A percentile compares a stretch with the other conserved stretches of the same genome.
phyloP scores from a whole-genome alignment of 2,888 invertebrate genomes.

The Euphydryas editha region DNA sequence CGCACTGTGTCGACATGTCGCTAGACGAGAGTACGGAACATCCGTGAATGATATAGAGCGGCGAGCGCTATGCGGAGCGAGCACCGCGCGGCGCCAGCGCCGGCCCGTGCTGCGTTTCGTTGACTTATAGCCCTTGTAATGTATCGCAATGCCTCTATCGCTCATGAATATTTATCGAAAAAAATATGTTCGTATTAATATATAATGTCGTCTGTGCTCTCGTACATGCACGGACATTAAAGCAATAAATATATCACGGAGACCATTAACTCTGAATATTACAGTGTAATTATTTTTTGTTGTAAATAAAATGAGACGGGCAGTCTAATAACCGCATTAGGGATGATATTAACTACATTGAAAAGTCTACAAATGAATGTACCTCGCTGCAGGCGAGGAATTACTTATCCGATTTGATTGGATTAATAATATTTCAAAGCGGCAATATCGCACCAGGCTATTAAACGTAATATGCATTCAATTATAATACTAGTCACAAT shows the following conservation, averaged over 20 bases:
- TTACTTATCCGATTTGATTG: slow-evolving; percentile 47
- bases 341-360: slow-evolving; percentile 61
- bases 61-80: slow-evolving; percentile 40
- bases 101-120: slow-evolving; percentile 65
- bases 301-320: slow-evolving; percentile 65
- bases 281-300: slow-evolving; percentile 72
- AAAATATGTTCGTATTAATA: slow-evolving; percentile 64
- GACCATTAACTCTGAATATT: slow-evolving; percentile 63
- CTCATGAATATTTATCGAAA: slow-evolving; percentile 82
- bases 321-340: slow-evolving; percentile 68
- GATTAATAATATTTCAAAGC: slow-evolving; percentile 45
- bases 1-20: slow-evolving; percentile 69
- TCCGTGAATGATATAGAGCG: slow-evolving; percentile 58
- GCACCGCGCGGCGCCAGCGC: slow-evolving; percentile 51
- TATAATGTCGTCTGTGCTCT: slow-evolving; percentile 62
- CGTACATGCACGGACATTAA: slow-evolving; percentile 61
- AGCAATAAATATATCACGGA: slow-evolving; percentile 73
- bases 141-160: slow-evolving; percentile 79
- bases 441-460: slow-evolving; percentile 49
- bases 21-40: slow-evolving; percentile 56
- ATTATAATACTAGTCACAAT: slow-evolving; percentile 16
- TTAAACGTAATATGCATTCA: slow-evolving; percentile 39
- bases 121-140: slow-evolving; percentile 80
- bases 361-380: slow-evolving; percentile 54
- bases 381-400: slow-evolving; percentile 62